Conservation (phyloP, 2,113 vertebrate genomes). For the Tinamus guttatus region DNA sequence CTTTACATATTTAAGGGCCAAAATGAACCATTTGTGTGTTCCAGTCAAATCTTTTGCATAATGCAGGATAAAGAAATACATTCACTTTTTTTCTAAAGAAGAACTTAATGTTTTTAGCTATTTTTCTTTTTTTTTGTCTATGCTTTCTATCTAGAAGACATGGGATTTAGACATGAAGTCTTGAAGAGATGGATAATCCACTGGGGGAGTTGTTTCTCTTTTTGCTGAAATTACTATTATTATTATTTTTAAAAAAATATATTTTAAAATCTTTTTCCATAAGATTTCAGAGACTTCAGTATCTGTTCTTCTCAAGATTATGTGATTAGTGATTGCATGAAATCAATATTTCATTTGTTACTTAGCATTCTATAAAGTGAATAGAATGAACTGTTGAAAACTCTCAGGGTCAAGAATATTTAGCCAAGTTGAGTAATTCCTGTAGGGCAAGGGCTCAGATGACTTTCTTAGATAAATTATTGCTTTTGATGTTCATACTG, state of each 20-base stretch:
- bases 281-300: background rate
- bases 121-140: background rate
- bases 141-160: background rate
- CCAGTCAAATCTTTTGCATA: background rate
- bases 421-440: background rate
- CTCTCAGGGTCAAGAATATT: background rate
- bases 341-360: background rate
- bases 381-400: background rate
- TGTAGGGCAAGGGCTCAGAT: background rate
- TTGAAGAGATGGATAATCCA: background rate
- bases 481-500: background rate
- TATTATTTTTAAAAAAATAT: background rate
- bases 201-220: background rate
- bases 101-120: background rate
- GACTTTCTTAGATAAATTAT: background rate
- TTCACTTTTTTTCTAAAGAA: background rate
- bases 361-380: background rate
- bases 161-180: background rate
- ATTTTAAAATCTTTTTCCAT: background rate
- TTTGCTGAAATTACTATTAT: background rate
- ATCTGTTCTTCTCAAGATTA: background rate
- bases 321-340: background rate
- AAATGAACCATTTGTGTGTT: background rate
- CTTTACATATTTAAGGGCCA: background rate
- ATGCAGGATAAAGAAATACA: background rate